Percentiles rank a stretch among this genome's conserved stretches.
These are phyloP conservation scores for Nomada ferruginata DNA, from an alignment of 2,888 invertebrate genomes.

Conservation along the genomic window DNA sequence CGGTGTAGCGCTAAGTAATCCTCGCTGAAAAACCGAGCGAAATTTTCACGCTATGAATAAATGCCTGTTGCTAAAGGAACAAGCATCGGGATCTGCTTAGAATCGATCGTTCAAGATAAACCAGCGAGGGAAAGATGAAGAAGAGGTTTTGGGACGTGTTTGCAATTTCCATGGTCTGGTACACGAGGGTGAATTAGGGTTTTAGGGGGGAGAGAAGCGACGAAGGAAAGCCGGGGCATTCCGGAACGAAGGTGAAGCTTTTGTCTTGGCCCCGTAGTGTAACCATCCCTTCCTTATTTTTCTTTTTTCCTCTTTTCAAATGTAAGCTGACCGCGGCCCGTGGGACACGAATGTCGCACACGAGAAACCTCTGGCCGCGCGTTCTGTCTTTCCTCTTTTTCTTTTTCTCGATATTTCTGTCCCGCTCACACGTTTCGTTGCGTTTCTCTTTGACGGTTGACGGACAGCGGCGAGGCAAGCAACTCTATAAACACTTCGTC, in stretches of 20 bases:
- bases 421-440: slow-evolving; percentile 29
- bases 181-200: not conserved
- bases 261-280: slow-evolving; percentile 62
- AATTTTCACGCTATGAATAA: slow-evolving; percentile 2
- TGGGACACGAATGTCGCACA: slow-evolving; percentile 48
- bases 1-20: slow-evolving; percentile 56
- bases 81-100: too few relatives aligned
- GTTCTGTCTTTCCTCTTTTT: slow-evolving; percentile 45
- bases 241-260: slow-evolving; percentile 59
- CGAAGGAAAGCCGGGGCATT: slow-evolving; percentile 49
- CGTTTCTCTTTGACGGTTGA: slow-evolving; percentile 66
- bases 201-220: not conserved
- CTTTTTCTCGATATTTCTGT: not conserved
- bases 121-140: not conserved
- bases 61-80: not conserved
- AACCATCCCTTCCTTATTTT: slow-evolving; percentile 59
- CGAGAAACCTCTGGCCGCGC: slow-evolving; percentile 13
- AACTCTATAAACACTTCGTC: slow-evolving; percentile 75
- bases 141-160: slow-evolving; percentile 1
- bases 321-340: slow-evolving; percentile 56
- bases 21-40: slow-evolving; percentile 31
- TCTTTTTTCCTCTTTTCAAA: slow-evolving; percentile 53
- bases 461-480: slow-evolving; percentile 71
- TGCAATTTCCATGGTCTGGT: slow-evolving; percentile 20
- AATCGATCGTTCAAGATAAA: not conserved